Evolutionary conservation across 2,113 vertebrate genomes (phyloP), one percentile per base, ranked within the genome.

Genomic region (Anarhynchus alexandrinus): DNA sequence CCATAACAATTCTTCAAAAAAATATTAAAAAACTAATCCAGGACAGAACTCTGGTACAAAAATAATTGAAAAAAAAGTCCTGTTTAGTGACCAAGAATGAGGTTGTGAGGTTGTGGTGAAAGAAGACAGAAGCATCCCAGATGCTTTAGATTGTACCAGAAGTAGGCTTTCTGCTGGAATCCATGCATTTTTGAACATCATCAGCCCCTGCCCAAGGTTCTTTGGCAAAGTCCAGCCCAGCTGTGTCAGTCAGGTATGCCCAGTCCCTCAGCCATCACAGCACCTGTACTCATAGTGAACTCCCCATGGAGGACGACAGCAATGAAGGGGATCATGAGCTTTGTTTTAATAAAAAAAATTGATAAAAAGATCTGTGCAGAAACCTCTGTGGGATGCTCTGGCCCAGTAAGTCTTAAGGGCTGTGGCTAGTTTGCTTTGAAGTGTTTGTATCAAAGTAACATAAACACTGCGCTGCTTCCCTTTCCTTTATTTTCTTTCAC

Each of bases 401-500:
- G 49, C 64, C 69, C 76, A 55, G 65, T 15, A 62, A 16, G 51
- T 80, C 7, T 0, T 36, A 45, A 65, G 77, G 29, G 32, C 72
- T 71, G 42, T 74, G 90, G 82, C 67, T 85, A 62, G 78, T 86
- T 93, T 90, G 76, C 90, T 96, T 88, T 96, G 86, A 96, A 90
- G 91, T 90, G 9, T 61, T 88, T 81, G 27, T 82, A 66, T 83
- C 90, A 94, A 89, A 92, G 66, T 73, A 77, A 54, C 0, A 0
- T 58, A 80, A 96, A 90, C 62, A 73, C 34, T 61, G 49, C 2
- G 1, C 58, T 36, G 30, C 55, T 91, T 38, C 61, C 67, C 91
- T 89, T 95, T 86, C 59, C 79, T 88, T 88, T 93, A 62, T 93
- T 93, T 90, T 77, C 93, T 95, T 93, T 93, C 55, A 81, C 85